Conservation (phyloP, 2,888 invertebrate species). For the Xestia c-nigrum region DNA sequence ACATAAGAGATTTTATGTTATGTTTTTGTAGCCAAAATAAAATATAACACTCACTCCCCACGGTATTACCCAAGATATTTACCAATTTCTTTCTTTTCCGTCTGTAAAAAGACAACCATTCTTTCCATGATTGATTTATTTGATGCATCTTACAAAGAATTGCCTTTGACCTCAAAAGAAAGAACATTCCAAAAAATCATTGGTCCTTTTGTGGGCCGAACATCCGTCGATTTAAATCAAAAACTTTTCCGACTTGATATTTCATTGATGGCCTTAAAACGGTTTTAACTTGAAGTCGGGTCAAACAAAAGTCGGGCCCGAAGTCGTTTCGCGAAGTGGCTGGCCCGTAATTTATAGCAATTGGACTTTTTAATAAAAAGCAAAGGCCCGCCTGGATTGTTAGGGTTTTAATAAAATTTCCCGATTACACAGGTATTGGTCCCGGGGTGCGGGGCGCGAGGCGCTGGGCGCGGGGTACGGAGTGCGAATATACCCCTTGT, state of each 20-base stretch:
- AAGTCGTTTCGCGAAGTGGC: slow-evolving; percentile 63
- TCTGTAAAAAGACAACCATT: slow-evolving; percentile 45
- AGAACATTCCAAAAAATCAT: slow-evolving; percentile 38
- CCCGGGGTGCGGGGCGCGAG: background rate
- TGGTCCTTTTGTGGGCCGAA: slow-evolving; percentile 42
- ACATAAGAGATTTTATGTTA: background rate
- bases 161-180: slow-evolving; percentile 33
- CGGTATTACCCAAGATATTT: background rate
- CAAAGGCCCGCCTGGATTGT: slow-evolving; percentile 48
- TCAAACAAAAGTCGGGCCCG: slow-evolving; percentile 62
- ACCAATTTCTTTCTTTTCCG: slow-evolving; percentile 26
- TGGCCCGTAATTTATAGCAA: slow-evolving; percentile 65
- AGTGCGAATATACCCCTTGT: slow-evolving; percentile 30
- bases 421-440: slow-evolving; percentile 61
- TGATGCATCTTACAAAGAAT: slow-evolving; percentile 55
- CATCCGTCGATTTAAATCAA: slow-evolving; percentile 67
- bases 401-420: slow-evolving; percentile 61
- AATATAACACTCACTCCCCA: background rate
- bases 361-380: slow-evolving; percentile 69
- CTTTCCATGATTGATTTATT: slow-evolving; percentile 55
- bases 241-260: slow-evolving; percentile 62
- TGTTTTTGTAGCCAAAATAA: background rate
- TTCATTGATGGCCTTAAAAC: slow-evolving; percentile 66
- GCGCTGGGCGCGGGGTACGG: background rate
- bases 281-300: slow-evolving; percentile 62